A percentile compares a stretch with the other conserved stretches of the same genome.
These are phyloP conservation scores for Mimachlamys varia DNA, from an alignment of 2,888 invertebrate species.

Conservation along the genomic window DNA sequence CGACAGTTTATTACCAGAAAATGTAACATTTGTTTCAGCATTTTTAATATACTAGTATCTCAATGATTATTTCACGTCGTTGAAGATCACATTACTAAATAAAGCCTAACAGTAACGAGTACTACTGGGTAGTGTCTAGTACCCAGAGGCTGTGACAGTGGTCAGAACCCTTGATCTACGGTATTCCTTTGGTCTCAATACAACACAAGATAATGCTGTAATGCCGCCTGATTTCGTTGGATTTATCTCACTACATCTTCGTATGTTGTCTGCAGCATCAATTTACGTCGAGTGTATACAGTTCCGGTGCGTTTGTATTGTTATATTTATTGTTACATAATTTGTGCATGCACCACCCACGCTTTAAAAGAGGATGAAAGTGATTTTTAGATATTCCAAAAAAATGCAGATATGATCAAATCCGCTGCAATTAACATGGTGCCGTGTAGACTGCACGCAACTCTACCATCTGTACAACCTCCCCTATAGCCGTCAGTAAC, in stretches of 20 bases:
- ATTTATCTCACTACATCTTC: not conserved
- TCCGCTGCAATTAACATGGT: not conserved
- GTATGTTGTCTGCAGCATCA: slow-evolving; percentile 6
- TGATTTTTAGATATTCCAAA: not conserved
- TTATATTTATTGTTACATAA: slow-evolving; percentile 25
- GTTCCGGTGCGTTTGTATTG: not conserved
- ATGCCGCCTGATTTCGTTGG: slow-evolving; percentile 8
- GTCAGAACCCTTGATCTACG: not conserved
- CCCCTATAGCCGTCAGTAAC: not conserved
- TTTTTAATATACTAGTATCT: too few relatives aligned
- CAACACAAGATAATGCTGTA: not conserved
- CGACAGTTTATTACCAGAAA: not conserved
- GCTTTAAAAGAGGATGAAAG: not conserved
- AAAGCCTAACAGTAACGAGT: not conserved
- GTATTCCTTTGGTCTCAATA: not conserved
- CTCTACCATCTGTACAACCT: not conserved
- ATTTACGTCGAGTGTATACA: not conserved
- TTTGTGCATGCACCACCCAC: not conserved
- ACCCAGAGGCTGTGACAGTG: not conserved
- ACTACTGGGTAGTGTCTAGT: not conserved
- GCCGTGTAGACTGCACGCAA: not conserved
- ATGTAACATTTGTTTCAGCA: not conserved
- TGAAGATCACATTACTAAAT: not conserved
- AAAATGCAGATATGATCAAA: slow-evolving; percentile 3
- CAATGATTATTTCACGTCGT: not conserved